Conservation (phyloP, 2,888 invertebrate species). For the Orchesella flavescens region DNA sequence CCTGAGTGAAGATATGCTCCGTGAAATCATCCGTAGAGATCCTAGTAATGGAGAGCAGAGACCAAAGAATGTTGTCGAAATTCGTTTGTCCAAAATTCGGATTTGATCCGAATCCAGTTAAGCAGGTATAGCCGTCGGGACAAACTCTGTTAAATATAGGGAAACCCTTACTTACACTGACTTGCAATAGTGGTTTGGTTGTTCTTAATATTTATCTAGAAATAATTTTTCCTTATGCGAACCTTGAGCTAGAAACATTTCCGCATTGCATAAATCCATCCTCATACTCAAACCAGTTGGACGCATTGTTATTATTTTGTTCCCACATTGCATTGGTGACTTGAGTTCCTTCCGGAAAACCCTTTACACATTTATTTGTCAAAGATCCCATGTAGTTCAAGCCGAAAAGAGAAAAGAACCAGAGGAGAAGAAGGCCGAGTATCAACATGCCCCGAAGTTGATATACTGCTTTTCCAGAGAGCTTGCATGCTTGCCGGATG, state of each 20-base stretch:
- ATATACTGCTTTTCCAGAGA: slow-evolving; percentile 32
- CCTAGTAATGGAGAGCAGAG: slow-evolving; percentile 53
- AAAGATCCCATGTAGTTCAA: slow-evolving; percentile 58
- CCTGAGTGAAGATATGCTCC: slow-evolving; percentile 53
- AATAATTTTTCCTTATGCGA: background rate
- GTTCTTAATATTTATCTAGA: background rate
- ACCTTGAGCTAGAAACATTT: slow-evolving; percentile 47
- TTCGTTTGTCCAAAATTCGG: slow-evolving; percentile 58
- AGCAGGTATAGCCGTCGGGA: slow-evolving; percentile 49
- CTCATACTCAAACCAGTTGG: slow-evolving; percentile 42
- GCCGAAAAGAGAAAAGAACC: slow-evolving; percentile 47
- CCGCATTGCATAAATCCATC: slow-evolving; percentile 39
- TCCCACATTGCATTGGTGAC: slow-evolving; percentile 27
- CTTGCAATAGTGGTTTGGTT: too few relatives aligned
- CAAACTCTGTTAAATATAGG: slow-evolving; percentile 41
- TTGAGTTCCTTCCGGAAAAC: background rate
- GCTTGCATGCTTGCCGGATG: slow-evolving; percentile 45
- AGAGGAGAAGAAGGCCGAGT: slow-evolving; percentile 20
- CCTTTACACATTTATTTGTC: slow-evolving; percentile 55
- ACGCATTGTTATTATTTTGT: slow-evolving; percentile 25
- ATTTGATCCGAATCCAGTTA: slow-evolving; percentile 53
- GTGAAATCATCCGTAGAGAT: slow-evolving; percentile 60
- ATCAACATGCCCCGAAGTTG: slow-evolving; percentile 43
- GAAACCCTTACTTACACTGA: too few relatives aligned
- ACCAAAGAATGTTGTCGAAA: slow-evolving; percentile 60